Percentiles rank a stretch among this genome's conserved stretches.
phyloP scores from a whole-genome alignment of 2,113 vertebrate species.

The Corvus hawaiiensis region DNA sequence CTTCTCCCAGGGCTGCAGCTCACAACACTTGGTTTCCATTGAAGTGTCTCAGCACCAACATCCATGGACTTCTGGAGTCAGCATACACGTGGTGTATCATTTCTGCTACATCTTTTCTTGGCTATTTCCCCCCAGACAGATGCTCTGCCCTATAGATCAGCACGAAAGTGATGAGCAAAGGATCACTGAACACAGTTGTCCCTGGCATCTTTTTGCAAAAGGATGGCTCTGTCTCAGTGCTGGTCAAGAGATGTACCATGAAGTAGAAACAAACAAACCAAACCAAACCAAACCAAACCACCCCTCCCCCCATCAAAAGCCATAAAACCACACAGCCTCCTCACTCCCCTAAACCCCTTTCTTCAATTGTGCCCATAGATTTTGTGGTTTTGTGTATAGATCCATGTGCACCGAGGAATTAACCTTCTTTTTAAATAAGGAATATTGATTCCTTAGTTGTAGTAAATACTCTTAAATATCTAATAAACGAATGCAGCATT shows the following conservation, averaged over 20 bases:
- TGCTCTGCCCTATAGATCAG: rapidly evolving
- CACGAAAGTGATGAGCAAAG: neutral
- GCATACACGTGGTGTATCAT: rapidly evolving
- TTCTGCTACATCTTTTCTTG: neutral
- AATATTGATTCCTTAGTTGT: neutral
- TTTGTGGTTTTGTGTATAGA: neutral
- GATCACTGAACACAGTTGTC: neutral
- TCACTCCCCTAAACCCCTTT: rapidly evolving
- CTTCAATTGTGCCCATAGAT: neutral
- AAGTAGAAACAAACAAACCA: neutral
- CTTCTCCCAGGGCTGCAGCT: neutral
- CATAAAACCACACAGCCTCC: rapidly evolving
- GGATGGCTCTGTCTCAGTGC: neutral
- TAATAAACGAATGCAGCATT: neutral
- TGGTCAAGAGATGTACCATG: neutral
- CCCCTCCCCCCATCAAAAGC: neutral
- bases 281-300: neutral
- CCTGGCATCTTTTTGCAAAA: neutral
- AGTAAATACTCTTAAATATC: neutral
- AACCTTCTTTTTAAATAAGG: neutral
- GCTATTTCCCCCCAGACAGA: neutral
- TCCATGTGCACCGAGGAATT: neutral
- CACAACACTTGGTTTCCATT: neutral
- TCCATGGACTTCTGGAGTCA: rapidly evolving
- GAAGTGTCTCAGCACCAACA: neutral